Evolutionary conservation across 2,888 invertebrate species (phyloP), one percentile per base, ranked within the genome.

Genomic region (Limnephilus rhombicus): DNA sequence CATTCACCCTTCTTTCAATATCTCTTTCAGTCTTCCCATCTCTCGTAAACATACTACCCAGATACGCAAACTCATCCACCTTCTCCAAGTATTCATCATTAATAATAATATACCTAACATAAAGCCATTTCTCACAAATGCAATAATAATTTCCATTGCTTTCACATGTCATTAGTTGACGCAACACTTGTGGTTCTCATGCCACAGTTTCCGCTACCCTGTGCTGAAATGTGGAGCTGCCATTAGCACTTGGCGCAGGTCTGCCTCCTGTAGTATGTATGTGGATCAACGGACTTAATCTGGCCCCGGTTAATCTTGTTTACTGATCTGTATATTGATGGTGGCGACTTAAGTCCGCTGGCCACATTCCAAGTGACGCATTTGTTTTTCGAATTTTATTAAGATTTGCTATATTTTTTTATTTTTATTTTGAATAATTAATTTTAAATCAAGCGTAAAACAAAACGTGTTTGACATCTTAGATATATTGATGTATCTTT

Each of bases 271-370:
- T 68, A 18, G 53, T 68, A 68, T 68, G 53, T 82, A 49, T 82
- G 29, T 41, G 82, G 82, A 82, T 90, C 81, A 82, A 29, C 49
- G 89, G 37, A 88, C 88, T 45, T 45, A 24, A 41, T 85, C 85
- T 88, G 68, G 34, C 68, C 18, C 80, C 29, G 53, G n/a, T 68
- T 88, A 41, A 87, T 88, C 80, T 88, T 80, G 88, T 88, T 88
- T 68, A 88, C 34, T 53, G 37, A 88, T 88, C 88, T 80, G n/a
- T 88, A 80, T 88, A 37, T 88, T 53, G 80, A 88, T 88, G 88
- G 88, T 34, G 49, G 85, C 80, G 15, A 88, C 29, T n/a, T 88
- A 24, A 88, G 80, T 68, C 24, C 41, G 45, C 41, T 13, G n/a
- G 68, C 80, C 41, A 80, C 87, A 68, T 29, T 45, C 88, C 18